Percentiles rank a stretch among this genome's conserved stretches.
These are phyloP conservation scores for Chelonus insularis DNA, from an alignment of 1,140 invertebrate genomes.

Conservation along the genomic window DNA sequence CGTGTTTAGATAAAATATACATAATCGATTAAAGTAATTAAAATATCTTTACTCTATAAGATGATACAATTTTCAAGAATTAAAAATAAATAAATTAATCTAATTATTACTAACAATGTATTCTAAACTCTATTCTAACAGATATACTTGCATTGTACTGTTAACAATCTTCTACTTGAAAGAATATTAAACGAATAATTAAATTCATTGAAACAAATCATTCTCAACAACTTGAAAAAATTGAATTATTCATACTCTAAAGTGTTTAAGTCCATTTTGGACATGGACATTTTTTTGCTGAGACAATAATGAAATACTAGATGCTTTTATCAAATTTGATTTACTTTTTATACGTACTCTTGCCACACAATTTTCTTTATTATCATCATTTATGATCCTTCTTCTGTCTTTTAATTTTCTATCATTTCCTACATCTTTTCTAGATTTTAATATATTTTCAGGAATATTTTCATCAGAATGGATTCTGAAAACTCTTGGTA, in stretches of 20 bases:
- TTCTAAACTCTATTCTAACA: too few relatives aligned
- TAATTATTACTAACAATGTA: too few relatives aligned
- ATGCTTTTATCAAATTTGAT: not conserved
- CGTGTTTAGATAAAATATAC: too few relatives aligned
- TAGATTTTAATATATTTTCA: too few relatives aligned
- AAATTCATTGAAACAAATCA: too few relatives aligned
- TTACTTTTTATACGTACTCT: not conserved
- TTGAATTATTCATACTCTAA: constrained; percentile 34
- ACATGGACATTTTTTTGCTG: constrained; percentile 2
- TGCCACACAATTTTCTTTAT: not conserved
- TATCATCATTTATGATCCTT: not conserved
- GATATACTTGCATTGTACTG: too few relatives aligned
- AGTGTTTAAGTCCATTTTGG: constrained; percentile 34
- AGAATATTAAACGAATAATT: too few relatives aligned
- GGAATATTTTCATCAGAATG: not conserved
- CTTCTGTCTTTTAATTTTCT: not conserved
- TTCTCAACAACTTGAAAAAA: not conserved
- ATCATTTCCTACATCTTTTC: not conserved
- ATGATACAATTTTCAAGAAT: too few relatives aligned
- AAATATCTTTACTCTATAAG: too few relatives aligned
- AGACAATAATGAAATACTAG: not conserved
- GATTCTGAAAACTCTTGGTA: not conserved
- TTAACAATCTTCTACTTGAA: too few relatives aligned
- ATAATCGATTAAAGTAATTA: too few relatives aligned
- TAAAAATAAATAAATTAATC: too few relatives aligned